Conservation (phyloP, 2,113 vertebrate genomes). For the Lamprotornis superbus region DNA sequence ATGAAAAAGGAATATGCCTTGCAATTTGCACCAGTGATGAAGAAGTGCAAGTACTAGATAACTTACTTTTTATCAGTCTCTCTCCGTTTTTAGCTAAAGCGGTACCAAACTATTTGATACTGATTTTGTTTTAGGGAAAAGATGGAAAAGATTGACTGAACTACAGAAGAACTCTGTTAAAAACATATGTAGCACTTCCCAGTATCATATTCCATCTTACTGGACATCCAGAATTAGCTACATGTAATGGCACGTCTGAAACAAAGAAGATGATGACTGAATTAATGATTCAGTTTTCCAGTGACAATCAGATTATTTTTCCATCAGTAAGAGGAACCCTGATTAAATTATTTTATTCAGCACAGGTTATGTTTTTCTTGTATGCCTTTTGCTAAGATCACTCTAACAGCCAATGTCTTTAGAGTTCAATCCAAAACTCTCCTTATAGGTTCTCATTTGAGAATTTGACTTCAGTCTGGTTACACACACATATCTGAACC, state of each 20-base stretch:
- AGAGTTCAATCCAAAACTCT: neutral
- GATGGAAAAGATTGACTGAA: neutral
- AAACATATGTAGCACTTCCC: neutral
- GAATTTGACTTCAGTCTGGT: neutral
- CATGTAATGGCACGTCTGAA: neutral
- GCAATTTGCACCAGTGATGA: slow-evolving; percentile 78
- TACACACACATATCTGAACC: neutral
- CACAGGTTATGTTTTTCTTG: neutral
- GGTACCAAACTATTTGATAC: neutral
- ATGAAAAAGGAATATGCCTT: slow-evolving; percentile 68
- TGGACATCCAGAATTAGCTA: neutral
- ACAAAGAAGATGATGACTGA: neutral
- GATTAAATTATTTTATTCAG: neutral
- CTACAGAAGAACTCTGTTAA: neutral
- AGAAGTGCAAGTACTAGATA: slow-evolving; percentile 71
- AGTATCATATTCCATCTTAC: neutral
- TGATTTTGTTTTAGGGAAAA: neutral
- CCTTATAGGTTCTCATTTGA: neutral
- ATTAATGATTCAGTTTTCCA: neutral
- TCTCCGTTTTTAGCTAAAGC: neutral
- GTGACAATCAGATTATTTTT: neutral
- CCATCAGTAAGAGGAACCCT: neutral
- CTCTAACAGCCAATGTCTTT: neutral
- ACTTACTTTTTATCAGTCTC: neutral
- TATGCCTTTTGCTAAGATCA: neutral